Percentiles rank a stretch among this genome's conserved stretches.
Evolutionary conservation across 1,140 invertebrate species (phyloP).

Genomic region (Paramacrobiotus metropolitanus): DNA sequence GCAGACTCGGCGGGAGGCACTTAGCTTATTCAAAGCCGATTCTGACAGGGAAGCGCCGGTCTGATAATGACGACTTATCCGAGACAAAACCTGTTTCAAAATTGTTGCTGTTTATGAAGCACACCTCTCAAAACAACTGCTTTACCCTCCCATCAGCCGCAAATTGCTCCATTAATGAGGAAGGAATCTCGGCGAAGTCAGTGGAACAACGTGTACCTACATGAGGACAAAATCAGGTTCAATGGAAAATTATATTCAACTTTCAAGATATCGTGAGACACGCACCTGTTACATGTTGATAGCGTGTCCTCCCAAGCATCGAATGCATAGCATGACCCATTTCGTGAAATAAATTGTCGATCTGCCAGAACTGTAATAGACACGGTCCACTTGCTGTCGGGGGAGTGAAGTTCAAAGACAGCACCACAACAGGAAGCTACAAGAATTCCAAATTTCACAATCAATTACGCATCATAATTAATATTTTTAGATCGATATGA

Average conservation of each 20-base stretch:
- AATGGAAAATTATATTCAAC: too few species aligned
- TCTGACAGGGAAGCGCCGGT: constrained; percentile 59
- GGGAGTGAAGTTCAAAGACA: constrained; percentile 62
- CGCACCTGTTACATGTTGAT: constrained; percentile 84
- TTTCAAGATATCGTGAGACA: constrained; percentile 8
- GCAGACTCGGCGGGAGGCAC: constrained; percentile 59
- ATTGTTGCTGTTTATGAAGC: too few species aligned
- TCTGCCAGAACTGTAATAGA: constrained; percentile 49
- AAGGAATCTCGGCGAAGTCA: constrained; percentile 95
- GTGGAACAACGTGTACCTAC: constrained; percentile 66
- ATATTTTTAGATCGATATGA: constrained; percentile 8
- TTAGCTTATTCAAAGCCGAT: constrained; percentile 45
- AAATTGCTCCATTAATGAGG: constrained; percentile 95
- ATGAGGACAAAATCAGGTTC: too few species aligned
- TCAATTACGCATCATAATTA: background rate
- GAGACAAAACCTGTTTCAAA: constrained; percentile 42
- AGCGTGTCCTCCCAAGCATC: constrained; percentile 63
- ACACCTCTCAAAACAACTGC: too few species aligned
- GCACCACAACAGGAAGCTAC: constrained; percentile 69
- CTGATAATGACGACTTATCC: constrained; percentile 72
- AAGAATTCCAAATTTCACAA: constrained; percentile 10
- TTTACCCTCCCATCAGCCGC: constrained; percentile 58
- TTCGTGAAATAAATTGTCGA: constrained; percentile 96
- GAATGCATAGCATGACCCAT: constrained; percentile 98
- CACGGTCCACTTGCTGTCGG: constrained; percentile 38